Conservation (phyloP, 30 jellyfish, hydroid and myxozoan species). For the Aurelia sp. region DNA sequence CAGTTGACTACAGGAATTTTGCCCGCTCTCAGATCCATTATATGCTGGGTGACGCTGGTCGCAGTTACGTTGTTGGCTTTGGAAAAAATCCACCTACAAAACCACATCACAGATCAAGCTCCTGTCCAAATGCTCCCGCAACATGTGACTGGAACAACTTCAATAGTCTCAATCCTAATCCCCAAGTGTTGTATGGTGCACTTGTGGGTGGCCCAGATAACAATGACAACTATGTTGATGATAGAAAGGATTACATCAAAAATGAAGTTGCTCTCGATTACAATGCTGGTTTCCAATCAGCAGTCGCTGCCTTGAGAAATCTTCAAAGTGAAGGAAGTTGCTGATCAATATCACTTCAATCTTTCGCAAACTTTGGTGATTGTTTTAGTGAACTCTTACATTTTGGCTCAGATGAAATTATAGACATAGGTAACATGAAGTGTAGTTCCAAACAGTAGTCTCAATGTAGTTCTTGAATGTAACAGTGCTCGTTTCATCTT, state of each 20-base stretch:
- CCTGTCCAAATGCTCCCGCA: constrained; percentile 72
- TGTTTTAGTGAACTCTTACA: background rate
- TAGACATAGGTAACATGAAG: no score
- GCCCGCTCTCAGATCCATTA: constrained; percentile 69
- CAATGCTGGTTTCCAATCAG: constrained; percentile 84
- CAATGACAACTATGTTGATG: constrained; percentile 48
- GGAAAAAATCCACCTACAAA: constrained; percentile 74
- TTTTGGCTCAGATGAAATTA: no score
- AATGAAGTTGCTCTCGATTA: constrained; percentile 78
- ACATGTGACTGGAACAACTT: constrained; percentile 49
- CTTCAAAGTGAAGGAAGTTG: constrained; percentile 25
- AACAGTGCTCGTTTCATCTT: no score
- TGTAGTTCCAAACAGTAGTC: no score
- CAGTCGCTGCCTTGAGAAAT: constrained; percentile 74
- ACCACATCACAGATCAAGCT: constrained; percentile 78
- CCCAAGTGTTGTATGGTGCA: constrained; percentile 76
- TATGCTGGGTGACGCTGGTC: constrained; percentile 70
- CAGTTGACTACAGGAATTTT: constrained; percentile 30
- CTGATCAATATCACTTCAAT: background rate
- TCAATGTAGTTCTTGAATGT: no score
- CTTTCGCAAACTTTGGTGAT: background rate
- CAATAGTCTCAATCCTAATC: constrained; percentile 43
- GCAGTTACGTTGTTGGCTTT: constrained; percentile 83
- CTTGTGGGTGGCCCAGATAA: constrained; percentile 85
- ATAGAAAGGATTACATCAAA: constrained; percentile 61